phyloP scores from a whole-genome alignment of 2,113 vertebrate genomes.

The Alosa alosa region DNA sequence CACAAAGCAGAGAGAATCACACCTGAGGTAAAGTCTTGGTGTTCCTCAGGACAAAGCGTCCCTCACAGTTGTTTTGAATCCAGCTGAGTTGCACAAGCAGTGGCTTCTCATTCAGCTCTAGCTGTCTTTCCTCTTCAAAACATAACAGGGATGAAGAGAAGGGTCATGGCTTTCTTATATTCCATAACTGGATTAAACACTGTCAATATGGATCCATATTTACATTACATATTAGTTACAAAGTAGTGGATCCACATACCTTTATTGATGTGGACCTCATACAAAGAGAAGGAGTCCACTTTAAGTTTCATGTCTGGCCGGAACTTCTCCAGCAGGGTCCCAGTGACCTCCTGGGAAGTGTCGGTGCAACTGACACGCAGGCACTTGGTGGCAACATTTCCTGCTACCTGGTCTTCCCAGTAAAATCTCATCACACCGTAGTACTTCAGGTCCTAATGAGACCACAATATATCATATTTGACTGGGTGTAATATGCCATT shows the following conservation, averaged over 20 bases:
- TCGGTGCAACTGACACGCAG: conserved; percentile 84
- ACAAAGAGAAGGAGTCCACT: conserved; percentile 79
- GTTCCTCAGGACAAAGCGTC: conserved; percentile 88
- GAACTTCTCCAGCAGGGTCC: conserved; percentile 88
- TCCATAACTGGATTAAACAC: neutral
- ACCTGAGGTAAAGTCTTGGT: conserved; percentile 77
- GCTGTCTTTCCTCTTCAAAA: conserved; percentile 80
- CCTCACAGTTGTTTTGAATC: conserved; percentile 86
- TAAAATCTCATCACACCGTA: conserved; percentile 94
- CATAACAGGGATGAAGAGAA: neutral
- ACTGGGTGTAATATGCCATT: neutral
- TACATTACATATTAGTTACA: neutral
- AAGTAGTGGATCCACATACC: conserved; percentile 65
- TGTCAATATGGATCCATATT: neutral
- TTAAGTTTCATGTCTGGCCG: conserved; percentile 89
- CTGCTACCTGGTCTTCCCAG: conserved; percentile 83
- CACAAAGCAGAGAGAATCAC: neutral
- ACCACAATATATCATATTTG: neutral
- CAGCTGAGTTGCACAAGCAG: conserved; percentile 90
- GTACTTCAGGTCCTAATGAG: conserved; percentile 82
- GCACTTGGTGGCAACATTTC: conserved; percentile 90
- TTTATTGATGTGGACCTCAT: conserved; percentile 82
- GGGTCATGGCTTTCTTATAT: neutral
- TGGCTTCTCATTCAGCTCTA: conserved; percentile 85
- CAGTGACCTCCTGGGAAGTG: conserved; percentile 82